These are phyloP conservation scores for Pseudomyrmex dendroicus DNA, from an alignment of 1,140 invertebrate species.

Conservation along the genomic window DNA sequence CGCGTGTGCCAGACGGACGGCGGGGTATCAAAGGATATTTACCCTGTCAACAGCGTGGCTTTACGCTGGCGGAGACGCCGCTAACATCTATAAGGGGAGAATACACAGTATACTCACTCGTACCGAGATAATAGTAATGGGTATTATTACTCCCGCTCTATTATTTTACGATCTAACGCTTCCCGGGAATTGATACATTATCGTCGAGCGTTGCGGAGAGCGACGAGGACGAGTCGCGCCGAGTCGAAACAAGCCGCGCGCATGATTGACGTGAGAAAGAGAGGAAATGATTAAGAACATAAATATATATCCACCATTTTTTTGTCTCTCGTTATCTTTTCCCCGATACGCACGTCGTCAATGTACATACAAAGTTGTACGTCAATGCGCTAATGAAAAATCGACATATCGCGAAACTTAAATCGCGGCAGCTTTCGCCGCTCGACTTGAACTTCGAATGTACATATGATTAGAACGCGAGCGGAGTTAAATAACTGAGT, in stretches of 20 bases:
- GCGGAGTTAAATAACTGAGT: neutral
- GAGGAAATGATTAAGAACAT: slow-evolving; percentile 24
- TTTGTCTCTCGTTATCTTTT: slow-evolving; percentile 24
- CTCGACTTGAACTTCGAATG: no score
- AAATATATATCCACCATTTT: slow-evolving; percentile 44
- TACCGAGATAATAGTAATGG: slow-evolving; percentile 78
- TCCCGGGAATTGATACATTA: slow-evolving; percentile 76
- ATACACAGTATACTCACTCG: slow-evolving; percentile 62
- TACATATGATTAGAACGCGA: neutral
- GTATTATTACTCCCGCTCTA: slow-evolving; percentile 77
- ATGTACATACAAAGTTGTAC: slow-evolving; percentile 23
- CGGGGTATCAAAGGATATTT: slow-evolving; percentile 80
- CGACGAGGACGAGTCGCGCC: no score
- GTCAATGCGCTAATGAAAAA: slow-evolving; percentile 18
- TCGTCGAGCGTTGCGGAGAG: slow-evolving; percentile 32
- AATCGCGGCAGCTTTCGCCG: neutral
- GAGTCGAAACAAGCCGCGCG: neutral
- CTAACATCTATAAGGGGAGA: slow-evolving; percentile 68
- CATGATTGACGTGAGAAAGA: slow-evolving; percentile 2
- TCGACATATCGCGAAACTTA: slow-evolving; percentile 4
- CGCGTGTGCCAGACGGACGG: slow-evolving; percentile 79
- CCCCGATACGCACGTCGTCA: neutral
- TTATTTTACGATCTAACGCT: slow-evolving; percentile 78
- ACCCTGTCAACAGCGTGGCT: slow-evolving; percentile 79
- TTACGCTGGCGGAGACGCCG: slow-evolving; percentile 71